Conservation (phyloP, 2,113 vertebrate genomes). For the Vidua macroura region DNA sequence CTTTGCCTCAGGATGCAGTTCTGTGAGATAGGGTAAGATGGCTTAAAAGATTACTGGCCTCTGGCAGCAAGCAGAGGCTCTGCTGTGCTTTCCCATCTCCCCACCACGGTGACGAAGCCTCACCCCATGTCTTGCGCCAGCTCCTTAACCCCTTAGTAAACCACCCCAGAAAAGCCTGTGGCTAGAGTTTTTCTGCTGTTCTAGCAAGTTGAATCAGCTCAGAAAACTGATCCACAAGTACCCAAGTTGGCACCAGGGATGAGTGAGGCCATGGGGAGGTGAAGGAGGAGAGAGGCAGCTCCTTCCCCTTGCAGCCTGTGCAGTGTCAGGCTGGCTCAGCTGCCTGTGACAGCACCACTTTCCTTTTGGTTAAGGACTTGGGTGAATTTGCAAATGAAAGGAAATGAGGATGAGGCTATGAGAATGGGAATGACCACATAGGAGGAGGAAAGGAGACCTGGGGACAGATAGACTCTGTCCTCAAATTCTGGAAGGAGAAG, state of each 20-base stretch:
- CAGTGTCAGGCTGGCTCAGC: neutral
- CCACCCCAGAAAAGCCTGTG: neutral
- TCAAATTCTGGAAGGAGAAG: conserved; percentile 1
- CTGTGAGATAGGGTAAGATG: neutral
- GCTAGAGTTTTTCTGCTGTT: neutral
- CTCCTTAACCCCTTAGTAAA: neutral
- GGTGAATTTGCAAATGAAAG: conserved; percentile 38
- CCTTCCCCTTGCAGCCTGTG: neutral
- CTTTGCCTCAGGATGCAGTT: neutral
- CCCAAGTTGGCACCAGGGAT: neutral
- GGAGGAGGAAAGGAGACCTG: neutral
- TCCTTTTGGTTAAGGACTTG: neutral
- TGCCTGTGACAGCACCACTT: neutral
- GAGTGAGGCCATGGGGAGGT: neutral
- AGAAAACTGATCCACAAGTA: neutral
- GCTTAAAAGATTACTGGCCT: neutral
- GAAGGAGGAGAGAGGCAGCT: neutral
- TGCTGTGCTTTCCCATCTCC: neutral
- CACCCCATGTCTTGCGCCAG: neutral
- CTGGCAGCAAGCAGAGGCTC: neutral
- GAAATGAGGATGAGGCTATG: conserved; percentile 1
- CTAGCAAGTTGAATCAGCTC: neutral
- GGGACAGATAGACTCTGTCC: conserved; percentile 36
- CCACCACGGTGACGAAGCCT: rapidly evolving
- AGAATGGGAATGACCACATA: neutral